A percentile compares a stretch with the other conserved stretches of the same genome.
phyloP scores from a whole-genome alignment of 2,888 invertebrate species.

The Eristalis pertinax region DNA sequence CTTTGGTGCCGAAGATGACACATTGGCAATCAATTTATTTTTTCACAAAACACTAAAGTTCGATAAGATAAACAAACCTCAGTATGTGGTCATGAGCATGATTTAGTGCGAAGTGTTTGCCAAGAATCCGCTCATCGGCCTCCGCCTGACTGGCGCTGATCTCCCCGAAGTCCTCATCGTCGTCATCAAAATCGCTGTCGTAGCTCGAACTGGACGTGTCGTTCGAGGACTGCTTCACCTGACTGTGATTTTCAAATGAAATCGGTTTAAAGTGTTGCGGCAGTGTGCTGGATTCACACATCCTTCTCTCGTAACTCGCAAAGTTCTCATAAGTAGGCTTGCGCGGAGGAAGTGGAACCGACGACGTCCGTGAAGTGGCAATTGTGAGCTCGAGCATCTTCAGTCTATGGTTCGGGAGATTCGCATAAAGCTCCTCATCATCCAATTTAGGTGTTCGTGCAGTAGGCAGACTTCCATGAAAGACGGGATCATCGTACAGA shows the following conservation, averaged over 20 bases:
- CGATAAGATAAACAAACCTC: background rate
- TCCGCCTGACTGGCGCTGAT: background rate
- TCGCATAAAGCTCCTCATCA: background rate
- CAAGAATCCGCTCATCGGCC: background rate
- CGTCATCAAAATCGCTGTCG: conserved; percentile 1
- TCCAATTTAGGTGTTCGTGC: background rate
- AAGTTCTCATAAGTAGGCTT: background rate
- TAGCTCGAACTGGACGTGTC: background rate
- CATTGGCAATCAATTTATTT: background rate
- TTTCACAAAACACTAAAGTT: background rate
- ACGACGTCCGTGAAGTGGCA: background rate
- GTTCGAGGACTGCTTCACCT: background rate
- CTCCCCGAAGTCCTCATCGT: background rate
- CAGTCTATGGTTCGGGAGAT: background rate
- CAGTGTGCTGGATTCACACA: background rate
- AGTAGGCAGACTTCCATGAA: background rate
- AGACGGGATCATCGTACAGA: background rate
- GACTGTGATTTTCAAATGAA: background rate
- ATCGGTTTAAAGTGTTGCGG: background rate
- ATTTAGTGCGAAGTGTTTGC: background rate
- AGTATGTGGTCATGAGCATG: background rate
- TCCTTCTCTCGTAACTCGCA: background rate
- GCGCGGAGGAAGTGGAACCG: background rate
- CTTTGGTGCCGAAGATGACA: background rate
- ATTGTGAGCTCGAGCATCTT: background rate